Evolutionary conservation across 1,140 invertebrate species (phyloP), one percentile per base, ranked within the genome.

Genomic region (Heterodera carotae): DNA sequence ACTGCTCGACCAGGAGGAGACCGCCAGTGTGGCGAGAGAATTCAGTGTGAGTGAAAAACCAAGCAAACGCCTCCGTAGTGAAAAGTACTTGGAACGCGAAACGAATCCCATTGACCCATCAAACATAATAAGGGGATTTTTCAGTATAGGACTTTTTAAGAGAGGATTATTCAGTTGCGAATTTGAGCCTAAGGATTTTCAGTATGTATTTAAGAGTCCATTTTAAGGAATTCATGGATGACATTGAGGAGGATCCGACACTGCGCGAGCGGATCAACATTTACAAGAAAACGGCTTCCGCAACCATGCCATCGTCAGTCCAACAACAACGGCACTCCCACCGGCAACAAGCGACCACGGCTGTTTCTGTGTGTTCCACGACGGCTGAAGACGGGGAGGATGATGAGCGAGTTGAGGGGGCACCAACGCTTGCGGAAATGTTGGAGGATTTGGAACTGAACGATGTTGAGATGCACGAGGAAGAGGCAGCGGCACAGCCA

Each of bases 371-470:
- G 39, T 43, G 18, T 39, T 60, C 75, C 60, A 66, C 90, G 88
- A 85, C 82, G 88, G 90, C 89, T 75, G 84, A 87, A 89, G 92
- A 93, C 86, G 91, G 92, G 2, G 91, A 90, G 25, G 48, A 74
- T 25, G 71, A 56, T 25, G 71, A 56, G 39, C 39, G 64, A 62
- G 36, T 87, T 92, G 22, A 95, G 2, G 90, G 92, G 80, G 94
- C 98, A 76, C 82, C 84, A 3, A 94, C 93, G n/a, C 90, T 98
- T 0, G 93, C 94, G 77, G 97, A 98, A 90, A 98, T 99, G 97
- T 89, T 99, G 76, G 95, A 98, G 80, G 96, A 98, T 89, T 89
- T 98, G 77, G 83, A 88, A 53, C 84, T 90, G 56, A 69, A 76
- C 31, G 87, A 89, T 39, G 89, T 67, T 10, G 83, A 85, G 39